Conservation (phyloP, 2,797 vertebrate species). For the Coluber constrictor region DNA sequence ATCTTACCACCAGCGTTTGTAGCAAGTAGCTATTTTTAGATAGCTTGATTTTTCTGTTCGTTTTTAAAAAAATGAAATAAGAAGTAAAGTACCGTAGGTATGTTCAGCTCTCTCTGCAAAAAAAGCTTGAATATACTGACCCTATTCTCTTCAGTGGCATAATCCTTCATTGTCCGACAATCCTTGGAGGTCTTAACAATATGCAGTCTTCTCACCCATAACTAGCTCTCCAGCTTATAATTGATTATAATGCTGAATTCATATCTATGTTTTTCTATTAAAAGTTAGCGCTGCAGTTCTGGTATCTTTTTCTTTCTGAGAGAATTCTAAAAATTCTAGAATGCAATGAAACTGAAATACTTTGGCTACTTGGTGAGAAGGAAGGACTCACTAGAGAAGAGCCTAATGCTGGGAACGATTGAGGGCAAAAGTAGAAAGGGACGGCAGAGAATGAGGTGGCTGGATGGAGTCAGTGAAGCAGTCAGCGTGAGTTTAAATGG, state of each 20-base stretch:
- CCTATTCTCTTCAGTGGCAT: background rate
- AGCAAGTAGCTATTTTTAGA: background rate
- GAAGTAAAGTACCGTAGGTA: background rate
- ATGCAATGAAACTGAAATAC: background rate
- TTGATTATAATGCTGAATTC: background rate
- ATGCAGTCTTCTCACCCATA: background rate
- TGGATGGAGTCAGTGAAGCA: too few relatives aligned
- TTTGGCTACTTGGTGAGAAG: too few relatives aligned
- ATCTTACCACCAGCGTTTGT: background rate
- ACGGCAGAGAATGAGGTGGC: too few relatives aligned
- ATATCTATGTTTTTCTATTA: background rate
- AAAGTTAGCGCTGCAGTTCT: background rate
- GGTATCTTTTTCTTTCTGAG: background rate
- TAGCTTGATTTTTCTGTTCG: background rate
- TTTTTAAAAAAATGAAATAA: background rate
- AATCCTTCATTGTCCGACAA: background rate
- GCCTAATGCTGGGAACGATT: too few relatives aligned
- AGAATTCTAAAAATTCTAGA: background rate
- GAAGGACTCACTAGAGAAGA: too few relatives aligned
- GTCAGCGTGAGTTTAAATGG: too few relatives aligned
- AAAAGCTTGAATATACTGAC: background rate
- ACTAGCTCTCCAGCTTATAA: background rate
- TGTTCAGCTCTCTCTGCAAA: background rate
- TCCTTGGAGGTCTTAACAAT: background rate
- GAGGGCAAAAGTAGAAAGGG: too few relatives aligned